phyloP scores from a whole-genome alignment of 2,113 vertebrate genomes.

The Lycaon pictus region DNA sequence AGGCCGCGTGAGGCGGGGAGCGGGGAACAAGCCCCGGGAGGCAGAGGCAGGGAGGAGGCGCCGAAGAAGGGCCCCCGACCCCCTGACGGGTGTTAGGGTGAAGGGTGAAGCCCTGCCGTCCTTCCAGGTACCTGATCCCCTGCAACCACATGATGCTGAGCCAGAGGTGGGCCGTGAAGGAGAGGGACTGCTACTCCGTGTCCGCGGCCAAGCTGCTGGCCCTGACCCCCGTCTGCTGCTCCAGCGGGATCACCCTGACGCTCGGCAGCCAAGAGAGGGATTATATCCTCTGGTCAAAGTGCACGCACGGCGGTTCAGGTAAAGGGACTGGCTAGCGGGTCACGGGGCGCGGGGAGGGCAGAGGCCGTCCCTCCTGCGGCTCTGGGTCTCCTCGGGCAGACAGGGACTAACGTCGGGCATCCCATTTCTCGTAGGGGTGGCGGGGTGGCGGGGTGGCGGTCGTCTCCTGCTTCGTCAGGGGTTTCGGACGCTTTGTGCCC shows the following conservation, averaged over 20 bases:
- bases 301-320: constrained; percentile 84
- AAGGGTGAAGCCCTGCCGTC: no score
- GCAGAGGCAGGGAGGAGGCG: neutral
- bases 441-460: neutral
- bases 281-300: constrained; percentile 93
- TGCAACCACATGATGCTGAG: constrained; percentile 99
- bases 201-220: constrained; percentile 95
- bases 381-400: neutral
- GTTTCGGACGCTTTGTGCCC: neutral
- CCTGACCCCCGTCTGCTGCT: constrained; percentile 95
- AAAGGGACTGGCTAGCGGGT: neutral
- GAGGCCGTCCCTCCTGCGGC: neutral
- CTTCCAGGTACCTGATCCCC: constrained; percentile 95
- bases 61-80: no score
- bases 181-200: constrained; percentile 95
- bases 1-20: neutral
- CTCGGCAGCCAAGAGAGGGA: constrained; percentile 92
- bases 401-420: neutral
- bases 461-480: neutral
- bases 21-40: no score
- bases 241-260: constrained; percentile 90
- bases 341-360: neutral
- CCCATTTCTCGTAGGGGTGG: neutral
- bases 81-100: no score
- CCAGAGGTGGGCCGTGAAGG: constrained; percentile 94